phyloP scores from a whole-genome alignment of 2,888 invertebrate genomes.

The Ethmia dodecea region DNA sequence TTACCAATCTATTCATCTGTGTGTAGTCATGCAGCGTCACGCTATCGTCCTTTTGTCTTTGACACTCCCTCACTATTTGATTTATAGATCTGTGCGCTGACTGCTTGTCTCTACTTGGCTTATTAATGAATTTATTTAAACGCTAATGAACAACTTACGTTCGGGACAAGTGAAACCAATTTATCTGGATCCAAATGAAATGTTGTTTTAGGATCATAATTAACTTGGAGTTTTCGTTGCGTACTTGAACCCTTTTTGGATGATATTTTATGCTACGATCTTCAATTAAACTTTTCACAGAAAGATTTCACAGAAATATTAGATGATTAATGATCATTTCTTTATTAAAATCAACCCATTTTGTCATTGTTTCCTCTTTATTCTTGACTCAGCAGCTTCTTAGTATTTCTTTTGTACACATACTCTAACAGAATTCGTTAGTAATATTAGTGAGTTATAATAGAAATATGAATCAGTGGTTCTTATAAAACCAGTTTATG shows the following conservation, averaged over 20 bases:
- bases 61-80: constrained; percentile 76
- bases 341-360: no score
- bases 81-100: constrained; percentile 72
- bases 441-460: no score
- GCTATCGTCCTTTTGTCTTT: constrained; percentile 67
- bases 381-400: no score
- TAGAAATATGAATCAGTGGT: no score
- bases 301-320: no score
- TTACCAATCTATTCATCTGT: background rate
- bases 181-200: constrained; percentile 57
- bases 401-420: no score
- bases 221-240: constrained; percentile 23
- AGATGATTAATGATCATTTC: no score
- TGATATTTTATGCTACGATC: no score
- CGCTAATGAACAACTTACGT: constrained; percentile 74
- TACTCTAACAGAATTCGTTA: no score
- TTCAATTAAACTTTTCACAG: no score
- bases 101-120: constrained; percentile 63
- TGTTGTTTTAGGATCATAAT: constrained; percentile 56
- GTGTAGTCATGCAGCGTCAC: constrained; percentile 26
- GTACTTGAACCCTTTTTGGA: background rate
- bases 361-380: no score
- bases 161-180: constrained; percentile 70
- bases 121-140: constrained; percentile 78
- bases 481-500: no score